These are phyloP conservation scores for Oryzias javanicus DNA, from an alignment of 2,113 vertebrate species.

Conservation along the genomic window DNA sequence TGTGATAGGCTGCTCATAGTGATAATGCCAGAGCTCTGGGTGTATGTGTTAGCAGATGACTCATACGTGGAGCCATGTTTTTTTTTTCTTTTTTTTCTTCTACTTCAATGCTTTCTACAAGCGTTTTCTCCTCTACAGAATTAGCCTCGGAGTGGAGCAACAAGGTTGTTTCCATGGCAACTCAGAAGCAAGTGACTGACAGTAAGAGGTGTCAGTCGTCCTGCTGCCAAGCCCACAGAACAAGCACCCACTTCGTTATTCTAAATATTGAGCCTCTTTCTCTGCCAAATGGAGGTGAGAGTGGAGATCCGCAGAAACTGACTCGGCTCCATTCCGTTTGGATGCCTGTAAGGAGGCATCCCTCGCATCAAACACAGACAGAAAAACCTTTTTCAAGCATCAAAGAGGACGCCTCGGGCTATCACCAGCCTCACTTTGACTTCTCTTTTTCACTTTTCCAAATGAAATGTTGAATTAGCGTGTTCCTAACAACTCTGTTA, in stretches of 20 bases:
- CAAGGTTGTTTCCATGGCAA: constrained; percentile 71
- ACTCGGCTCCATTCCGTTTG: constrained; percentile 10
- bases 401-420: constrained; percentile 24
- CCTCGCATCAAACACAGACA: constrained; percentile 33
- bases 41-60: constrained; percentile 62
- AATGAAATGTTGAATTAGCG: constrained; percentile 28
- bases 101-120: constrained; percentile 36
- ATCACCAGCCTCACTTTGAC: constrained; percentile 8
- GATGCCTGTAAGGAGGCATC: constrained; percentile 18
- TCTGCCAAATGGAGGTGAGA: constrained; percentile 45
- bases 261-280: constrained; percentile 45
- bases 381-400: constrained; percentile 10
- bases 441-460: constrained; percentile 15
- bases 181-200: constrained; percentile 57
- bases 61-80: constrained; percentile 57
- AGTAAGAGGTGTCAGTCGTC: constrained; percentile 40
- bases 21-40: constrained; percentile 41
- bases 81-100: constrained; percentile 10
- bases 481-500: constrained; percentile 29
- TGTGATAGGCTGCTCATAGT: constrained; percentile 37
- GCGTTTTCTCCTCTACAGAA: constrained; percentile 39
- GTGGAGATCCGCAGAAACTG: constrained; percentile 29
- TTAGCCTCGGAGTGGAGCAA: constrained; percentile 52
- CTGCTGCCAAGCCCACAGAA: constrained; percentile 41
- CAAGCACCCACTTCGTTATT: constrained; percentile 43